A percentile compares a stretch with the other conserved stretches of the same genome.
phyloP scores from a whole-genome alignment of 2,888 invertebrate species.

The Apomyelois bistriatella region DNA sequence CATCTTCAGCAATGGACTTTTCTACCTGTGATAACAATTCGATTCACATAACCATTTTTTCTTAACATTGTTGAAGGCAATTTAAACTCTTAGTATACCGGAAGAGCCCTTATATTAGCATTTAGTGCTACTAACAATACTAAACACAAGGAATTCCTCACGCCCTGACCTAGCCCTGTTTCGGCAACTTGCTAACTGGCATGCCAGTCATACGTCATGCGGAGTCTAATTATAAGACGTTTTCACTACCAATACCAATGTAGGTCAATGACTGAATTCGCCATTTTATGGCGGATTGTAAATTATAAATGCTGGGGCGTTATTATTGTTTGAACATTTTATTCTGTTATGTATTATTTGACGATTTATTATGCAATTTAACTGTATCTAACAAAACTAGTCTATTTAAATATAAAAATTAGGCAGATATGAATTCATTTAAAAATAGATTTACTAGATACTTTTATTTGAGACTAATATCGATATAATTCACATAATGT shows the following conservation, averaged over 20 bases:
- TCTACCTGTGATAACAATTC: too few species aligned
- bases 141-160: slow-evolving; percentile 2
- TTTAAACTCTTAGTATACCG: too few species aligned
- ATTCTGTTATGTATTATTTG: neutral
- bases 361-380: neutral
- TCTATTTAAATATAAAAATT: too few species aligned
- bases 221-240: slow-evolving; percentile 24
- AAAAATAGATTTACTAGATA: too few species aligned
- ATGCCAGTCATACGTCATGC: slow-evolving; percentile 12
- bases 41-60: too few species aligned
- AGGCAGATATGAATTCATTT: too few species aligned
- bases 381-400: too few species aligned
- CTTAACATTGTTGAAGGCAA: too few species aligned
- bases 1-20: too few species aligned
- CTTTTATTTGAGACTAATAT: too few species aligned
- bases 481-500: too few species aligned
- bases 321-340: neutral
- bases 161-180: slow-evolving; percentile 16
- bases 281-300: slow-evolving; percentile 54
- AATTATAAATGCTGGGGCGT: slow-evolving; percentile 26
- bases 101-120: slow-evolving; percentile 3
- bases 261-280: slow-evolving; percentile 58
- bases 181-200: neutral
- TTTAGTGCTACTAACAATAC: neutral
- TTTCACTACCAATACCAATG: slow-evolving; percentile 39